Evolutionary conservation across 1,140 invertebrate genomes (phyloP).

Genomic region (Agrypnia vestita): DNA sequence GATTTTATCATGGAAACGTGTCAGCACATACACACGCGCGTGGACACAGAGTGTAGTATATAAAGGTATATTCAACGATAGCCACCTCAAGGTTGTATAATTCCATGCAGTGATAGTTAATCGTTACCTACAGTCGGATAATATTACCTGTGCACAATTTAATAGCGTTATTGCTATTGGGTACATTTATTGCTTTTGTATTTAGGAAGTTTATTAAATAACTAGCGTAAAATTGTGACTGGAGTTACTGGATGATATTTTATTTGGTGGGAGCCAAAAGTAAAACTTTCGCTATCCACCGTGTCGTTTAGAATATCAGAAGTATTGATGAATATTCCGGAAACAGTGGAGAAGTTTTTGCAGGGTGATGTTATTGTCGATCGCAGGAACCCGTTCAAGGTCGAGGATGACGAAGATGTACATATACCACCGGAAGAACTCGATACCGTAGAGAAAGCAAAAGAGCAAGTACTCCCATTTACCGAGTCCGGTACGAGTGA

Average conservation of each 20-base stretch:
- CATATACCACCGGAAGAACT: neutral
- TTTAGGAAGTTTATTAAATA: neutral
- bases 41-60: too few species aligned
- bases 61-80: neutral
- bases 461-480: neutral
- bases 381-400: conserved; percentile 36
- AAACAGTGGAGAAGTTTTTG: conserved; percentile 31
- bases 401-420: neutral
- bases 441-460: neutral
- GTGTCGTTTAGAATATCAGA: neutral
- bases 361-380: conserved; percentile 43
- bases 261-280: neutral
- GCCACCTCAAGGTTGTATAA: conserved; percentile 4
- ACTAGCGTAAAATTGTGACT: neutral
- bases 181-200: neutral
- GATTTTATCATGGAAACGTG: too few species aligned
- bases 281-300: too few species aligned
- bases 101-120: conserved; percentile 9
- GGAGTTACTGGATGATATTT: neutral
- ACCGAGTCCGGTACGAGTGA: neutral
- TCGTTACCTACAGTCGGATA: neutral
- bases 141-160: neutral
- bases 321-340: conserved; percentile 25
- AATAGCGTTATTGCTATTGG: neutral
- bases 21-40: too few species aligned